These are phyloP conservation scores for Arrhamphus sclerolepis DNA, from an alignment of 2,797 vertebrate species.

Conservation along the genomic window DNA sequence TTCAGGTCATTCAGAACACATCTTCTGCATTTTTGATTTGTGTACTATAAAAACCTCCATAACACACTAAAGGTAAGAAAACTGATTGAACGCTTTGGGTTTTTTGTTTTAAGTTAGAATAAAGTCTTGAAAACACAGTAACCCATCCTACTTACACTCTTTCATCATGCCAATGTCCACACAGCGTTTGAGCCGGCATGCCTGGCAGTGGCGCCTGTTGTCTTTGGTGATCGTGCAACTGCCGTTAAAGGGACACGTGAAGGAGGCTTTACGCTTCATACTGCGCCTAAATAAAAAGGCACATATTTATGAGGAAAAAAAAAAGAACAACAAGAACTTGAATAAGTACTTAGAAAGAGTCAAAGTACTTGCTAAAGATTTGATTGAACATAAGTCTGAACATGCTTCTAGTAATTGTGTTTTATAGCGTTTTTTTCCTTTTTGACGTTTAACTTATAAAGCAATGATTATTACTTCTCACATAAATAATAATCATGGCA, in stretches of 20 bases:
- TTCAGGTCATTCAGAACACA: not conserved
- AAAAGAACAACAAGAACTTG: not conserved
- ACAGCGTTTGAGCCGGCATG: constrained; percentile 93
- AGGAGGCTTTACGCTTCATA: constrained; percentile 94
- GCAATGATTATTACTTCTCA: constrained; percentile 2
- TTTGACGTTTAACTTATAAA: not conserved
- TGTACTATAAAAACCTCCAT: not conserved
- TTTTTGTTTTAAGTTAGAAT: not conserved
- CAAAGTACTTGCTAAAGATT: not conserved
- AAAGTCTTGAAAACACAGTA: constrained; percentile 31
- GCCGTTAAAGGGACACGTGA: constrained; percentile 93
- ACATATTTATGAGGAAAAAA: constrained; percentile 13
- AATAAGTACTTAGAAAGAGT: constrained; percentile 13
- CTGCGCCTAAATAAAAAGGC: constrained; percentile 88
- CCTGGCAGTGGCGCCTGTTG: constrained; percentile 97
- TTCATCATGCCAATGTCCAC: constrained; percentile 84
- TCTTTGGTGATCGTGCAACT: constrained; percentile 97
- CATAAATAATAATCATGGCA: constrained; percentile 30
- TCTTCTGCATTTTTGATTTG: not conserved
- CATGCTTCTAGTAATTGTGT: not conserved
- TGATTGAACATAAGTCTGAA: too few relatives aligned
- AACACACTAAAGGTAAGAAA: not conserved
- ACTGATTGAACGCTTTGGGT: not conserved
- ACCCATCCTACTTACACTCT: constrained; percentile 90
- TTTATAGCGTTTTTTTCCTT: not conserved